Evolutionary conservation across 2,888 invertebrate genomes (phyloP).

Genomic region (Muscina levida): DNA sequence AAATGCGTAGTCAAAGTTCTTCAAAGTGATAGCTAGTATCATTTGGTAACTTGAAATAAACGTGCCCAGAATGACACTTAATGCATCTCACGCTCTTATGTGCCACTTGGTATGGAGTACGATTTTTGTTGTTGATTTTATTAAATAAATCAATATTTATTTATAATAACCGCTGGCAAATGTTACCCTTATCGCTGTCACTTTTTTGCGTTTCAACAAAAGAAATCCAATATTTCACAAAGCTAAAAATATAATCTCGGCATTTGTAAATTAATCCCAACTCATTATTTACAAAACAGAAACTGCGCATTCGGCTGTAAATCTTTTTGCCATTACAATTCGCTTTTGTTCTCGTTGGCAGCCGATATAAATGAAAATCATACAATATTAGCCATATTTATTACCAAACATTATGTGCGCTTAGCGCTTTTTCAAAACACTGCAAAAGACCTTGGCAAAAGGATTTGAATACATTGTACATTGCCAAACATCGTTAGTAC

Average conservation of each 20-base stretch:
- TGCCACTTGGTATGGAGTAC: too few relatives aligned
- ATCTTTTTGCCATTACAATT: constrained; percentile 2
- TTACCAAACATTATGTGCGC: constrained; percentile 45
- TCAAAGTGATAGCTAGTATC: too few relatives aligned
- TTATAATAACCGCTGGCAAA: too few relatives aligned
- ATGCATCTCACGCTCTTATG: too few relatives aligned
- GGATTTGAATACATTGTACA: constrained; percentile 26
- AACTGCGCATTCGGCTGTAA: constrained; percentile 22
- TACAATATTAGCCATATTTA: constrained; percentile 56
- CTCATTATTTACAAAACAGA: constrained; percentile 31
- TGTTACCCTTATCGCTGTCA: too few relatives aligned
- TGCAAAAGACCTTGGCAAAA: neutral
- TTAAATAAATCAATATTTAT: too few relatives aligned
- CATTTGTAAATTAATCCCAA: constrained; percentile 47
- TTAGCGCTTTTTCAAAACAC: neutral
- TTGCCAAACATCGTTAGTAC: neutral
- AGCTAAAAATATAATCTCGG: constrained; percentile 35
- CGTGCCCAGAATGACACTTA: too few relatives aligned
- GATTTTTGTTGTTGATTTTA: too few relatives aligned
- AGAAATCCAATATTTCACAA: constrained; percentile 10
- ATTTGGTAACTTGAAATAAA: too few relatives aligned
- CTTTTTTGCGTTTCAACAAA: too few relatives aligned
- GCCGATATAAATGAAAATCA: constrained; percentile 25
- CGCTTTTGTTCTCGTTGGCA: constrained; percentile 22
- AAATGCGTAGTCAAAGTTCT: too few relatives aligned